A percentile compares a stretch with the other conserved stretches of the same genome.
Conservation (phyloP, 2,888 invertebrate species). For the Stenoptilia bipunctidactyla region DNA sequence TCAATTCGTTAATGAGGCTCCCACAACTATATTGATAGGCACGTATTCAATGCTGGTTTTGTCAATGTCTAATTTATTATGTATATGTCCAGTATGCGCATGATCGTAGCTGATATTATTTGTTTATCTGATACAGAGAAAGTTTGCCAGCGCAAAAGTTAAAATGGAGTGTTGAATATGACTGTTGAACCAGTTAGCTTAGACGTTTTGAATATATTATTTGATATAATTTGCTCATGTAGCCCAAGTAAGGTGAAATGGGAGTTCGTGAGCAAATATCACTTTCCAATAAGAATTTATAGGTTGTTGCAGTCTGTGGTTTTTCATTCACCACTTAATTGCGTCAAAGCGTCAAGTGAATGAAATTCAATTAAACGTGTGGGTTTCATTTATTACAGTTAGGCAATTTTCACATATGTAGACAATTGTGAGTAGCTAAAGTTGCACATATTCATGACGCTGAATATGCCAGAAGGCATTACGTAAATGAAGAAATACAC, state of each 20-base stretch:
- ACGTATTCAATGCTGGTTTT: slow-evolving; percentile 37
- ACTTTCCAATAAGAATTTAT: slow-evolving; percentile 46
- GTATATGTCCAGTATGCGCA: slow-evolving; percentile 24
- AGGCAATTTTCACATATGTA: no score
- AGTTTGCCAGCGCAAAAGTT: slow-evolving; percentile 21
- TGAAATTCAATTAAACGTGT: slow-evolving; percentile 12
- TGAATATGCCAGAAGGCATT: not conserved
- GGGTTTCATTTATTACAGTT: not conserved
- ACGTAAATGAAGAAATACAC: slow-evolving; percentile 8
- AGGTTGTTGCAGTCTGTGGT: slow-evolving; percentile 33
- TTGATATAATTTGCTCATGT: no score
- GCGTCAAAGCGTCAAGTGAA: slow-evolving; percentile 22
- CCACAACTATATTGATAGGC: slow-evolving; percentile 48
- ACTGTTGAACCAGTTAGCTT: not conserved
- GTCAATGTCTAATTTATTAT: slow-evolving; percentile 43
- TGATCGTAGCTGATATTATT: slow-evolving; percentile 40
- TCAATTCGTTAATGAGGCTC: slow-evolving; percentile 56
- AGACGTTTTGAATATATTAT: not conserved
- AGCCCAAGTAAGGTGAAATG: slow-evolving; percentile 24
- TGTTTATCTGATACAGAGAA: slow-evolving; percentile 32
- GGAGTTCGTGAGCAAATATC: slow-evolving; percentile 42
- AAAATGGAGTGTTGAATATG: not conserved
- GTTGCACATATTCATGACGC: no score
- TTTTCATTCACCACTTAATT: slow-evolving; percentile 28
- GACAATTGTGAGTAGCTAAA: no score